phyloP scores from a whole-genome alignment of 1,140 invertebrate species.

The Caenorhabditis remanei region DNA sequence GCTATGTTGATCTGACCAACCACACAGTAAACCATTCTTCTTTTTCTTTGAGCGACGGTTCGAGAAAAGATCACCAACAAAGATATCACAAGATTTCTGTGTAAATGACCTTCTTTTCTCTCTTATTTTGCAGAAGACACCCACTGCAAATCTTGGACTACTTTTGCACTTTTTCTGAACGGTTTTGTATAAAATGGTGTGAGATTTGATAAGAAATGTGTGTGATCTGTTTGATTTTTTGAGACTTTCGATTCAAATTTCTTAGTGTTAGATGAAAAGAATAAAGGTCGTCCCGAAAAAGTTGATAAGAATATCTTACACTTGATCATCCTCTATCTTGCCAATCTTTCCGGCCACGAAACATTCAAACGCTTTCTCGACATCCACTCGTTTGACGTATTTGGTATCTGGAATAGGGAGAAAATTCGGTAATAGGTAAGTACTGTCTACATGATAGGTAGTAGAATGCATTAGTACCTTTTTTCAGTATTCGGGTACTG shows the following conservation, averaged over 20 bases:
- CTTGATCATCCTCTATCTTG: not conserved
- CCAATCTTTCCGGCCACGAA: slow-evolving; percentile 18
- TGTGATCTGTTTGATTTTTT: no score
- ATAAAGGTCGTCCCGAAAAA: no score
- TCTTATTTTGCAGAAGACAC: not conserved
- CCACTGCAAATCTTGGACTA: not conserved
- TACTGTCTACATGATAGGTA: no score
- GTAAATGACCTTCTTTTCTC: slow-evolving; percentile 20
- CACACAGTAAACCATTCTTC: no score
- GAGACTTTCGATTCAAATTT: no score
- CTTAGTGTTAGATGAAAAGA: no score
- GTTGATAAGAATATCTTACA: not conserved
- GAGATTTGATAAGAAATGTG: not conserved
- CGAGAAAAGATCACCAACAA: slow-evolving; percentile 13
- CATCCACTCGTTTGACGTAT: not conserved
- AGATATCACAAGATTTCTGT: slow-evolving; percentile 24
- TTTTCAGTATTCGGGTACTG: no score
- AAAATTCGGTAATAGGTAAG: not conserved
- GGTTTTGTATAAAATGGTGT: not conserved
- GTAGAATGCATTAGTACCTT: no score
- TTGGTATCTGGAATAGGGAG: not conserved
- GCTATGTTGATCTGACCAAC: no score
- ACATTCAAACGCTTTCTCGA: slow-evolving; percentile 27
- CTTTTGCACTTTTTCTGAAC: slow-evolving; percentile 8
- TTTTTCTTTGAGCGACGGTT: not conserved